A percentile compares a stretch with the other conserved stretches of the same genome.
Conservation (phyloP, 2,797 vertebrate species). For the Margarornis squamiger region DNA sequence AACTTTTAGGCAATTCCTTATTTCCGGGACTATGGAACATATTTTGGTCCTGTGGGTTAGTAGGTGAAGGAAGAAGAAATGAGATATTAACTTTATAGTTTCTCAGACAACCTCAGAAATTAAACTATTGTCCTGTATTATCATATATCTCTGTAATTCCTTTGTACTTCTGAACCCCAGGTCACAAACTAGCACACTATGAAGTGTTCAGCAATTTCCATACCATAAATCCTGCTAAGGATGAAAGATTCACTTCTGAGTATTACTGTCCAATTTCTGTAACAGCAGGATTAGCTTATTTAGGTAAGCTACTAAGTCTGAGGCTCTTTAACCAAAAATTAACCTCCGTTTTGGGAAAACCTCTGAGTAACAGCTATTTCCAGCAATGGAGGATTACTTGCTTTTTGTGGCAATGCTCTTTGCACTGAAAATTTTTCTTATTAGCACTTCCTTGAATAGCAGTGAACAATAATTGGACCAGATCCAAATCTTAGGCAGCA, state of each 20-base stretch:
- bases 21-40: background rate
- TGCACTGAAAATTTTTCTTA: background rate
- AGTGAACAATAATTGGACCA: background rate
- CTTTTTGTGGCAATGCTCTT: background rate
- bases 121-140: constrained; percentile 50
- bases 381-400: background rate
- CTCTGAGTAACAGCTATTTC: background rate
- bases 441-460: background rate
- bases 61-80: constrained; percentile 26
- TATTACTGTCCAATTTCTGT: constrained; percentile 24
- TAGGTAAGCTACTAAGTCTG: background rate
- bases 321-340: constrained; percentile 5
- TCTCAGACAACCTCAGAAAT: constrained; percentile 54
- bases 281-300: constrained; percentile 11
- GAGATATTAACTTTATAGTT: constrained; percentile 51
- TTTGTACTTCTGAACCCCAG: constrained; percentile 54
- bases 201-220: constrained; percentile 51
- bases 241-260: constrained; percentile 28
- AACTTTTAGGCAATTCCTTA: constrained; percentile 46
- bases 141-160: constrained; percentile 55
- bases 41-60: constrained; percentile 40
- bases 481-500: background rate
- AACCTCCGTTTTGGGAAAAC: background rate
- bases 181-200: constrained; percentile 34
- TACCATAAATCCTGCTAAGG: constrained; percentile 37